Conservation (phyloP, 2,888 invertebrate genomes). For the Rambutsinella grinnellia region DNA sequence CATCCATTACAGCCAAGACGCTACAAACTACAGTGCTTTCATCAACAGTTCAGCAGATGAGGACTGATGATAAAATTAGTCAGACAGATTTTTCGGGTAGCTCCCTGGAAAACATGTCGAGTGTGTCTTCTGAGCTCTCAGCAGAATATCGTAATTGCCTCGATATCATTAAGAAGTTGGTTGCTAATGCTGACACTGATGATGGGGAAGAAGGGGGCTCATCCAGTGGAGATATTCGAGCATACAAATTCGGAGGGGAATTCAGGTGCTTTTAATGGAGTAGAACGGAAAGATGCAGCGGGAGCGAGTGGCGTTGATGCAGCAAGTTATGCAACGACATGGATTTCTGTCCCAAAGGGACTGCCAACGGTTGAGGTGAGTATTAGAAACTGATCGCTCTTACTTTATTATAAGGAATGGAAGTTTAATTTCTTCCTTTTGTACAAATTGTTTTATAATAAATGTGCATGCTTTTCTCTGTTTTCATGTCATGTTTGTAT, state of each 20-base stretch:
- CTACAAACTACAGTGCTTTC: not conserved
- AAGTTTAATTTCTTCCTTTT: conserved; percentile 13
- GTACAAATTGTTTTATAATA: conserved; percentile 24
- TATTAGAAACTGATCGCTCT: too few relatives aligned
- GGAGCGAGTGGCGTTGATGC: conserved; percentile 39
- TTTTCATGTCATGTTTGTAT: conserved; percentile 36
- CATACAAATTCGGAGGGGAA: conserved; percentile 31
- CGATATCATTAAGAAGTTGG: conserved; percentile 64
- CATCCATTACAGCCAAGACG: not conserved
- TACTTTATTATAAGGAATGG: too few relatives aligned
- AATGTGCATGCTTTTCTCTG: conserved; percentile 7
- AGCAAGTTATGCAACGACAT: conserved; percentile 59
- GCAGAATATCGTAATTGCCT: conserved; percentile 65
- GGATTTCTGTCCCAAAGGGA: conserved; percentile 64
- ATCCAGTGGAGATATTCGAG: conserved; percentile 13
- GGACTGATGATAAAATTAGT: conserved; percentile 64
- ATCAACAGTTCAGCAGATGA: conserved; percentile 4
- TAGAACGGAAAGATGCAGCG: not conserved
- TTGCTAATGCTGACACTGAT: conserved; percentile 40
- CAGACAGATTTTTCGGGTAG: conserved; percentile 63
- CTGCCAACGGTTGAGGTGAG: conserved; percentile 63
- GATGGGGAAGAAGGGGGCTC: conserved; percentile 17
- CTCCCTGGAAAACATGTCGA: conserved; percentile 62
- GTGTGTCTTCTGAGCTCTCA: conserved; percentile 63
- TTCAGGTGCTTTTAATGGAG: conserved; percentile 30